phyloP scores from a whole-genome alignment of 2,888 invertebrate genomes.

The Choristoneura rosaceana region DNA sequence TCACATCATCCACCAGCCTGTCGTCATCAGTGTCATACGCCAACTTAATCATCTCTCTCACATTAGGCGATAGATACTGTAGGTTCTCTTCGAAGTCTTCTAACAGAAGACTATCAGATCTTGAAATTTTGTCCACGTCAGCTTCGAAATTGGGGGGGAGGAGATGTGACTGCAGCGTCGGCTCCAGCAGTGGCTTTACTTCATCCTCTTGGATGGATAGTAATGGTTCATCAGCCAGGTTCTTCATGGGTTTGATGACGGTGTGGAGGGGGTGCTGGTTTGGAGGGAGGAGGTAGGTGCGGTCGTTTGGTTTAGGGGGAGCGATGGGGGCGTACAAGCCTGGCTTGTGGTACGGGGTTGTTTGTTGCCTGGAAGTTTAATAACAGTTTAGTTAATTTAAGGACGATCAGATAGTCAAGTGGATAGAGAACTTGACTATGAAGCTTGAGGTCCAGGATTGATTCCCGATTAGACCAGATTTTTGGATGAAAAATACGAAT shows the following conservation, averaged over 20 bases:
- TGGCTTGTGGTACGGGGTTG: slow-evolving; percentile 78
- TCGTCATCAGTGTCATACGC: slow-evolving; percentile 71
- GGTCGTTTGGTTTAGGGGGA: slow-evolving; percentile 73
- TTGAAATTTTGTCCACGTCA: slow-evolving; percentile 60
- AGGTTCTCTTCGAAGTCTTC: slow-evolving; percentile 74
- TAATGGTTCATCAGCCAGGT: slow-evolving; percentile 63
- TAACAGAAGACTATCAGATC: slow-evolving; percentile 63
- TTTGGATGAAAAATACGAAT: too few relatives aligned
- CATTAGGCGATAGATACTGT: slow-evolving; percentile 74
- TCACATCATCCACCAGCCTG: slow-evolving; percentile 66
- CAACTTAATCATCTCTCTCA: slow-evolving; percentile 75
- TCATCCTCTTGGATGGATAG: slow-evolving; percentile 68
- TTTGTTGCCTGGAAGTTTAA: slow-evolving; percentile 63
- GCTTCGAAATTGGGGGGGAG: slow-evolving; percentile 68
- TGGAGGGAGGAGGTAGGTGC: slow-evolving; percentile 70
- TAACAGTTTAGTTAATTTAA: neutral
- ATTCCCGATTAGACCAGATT: too few relatives aligned
- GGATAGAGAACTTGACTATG: too few relatives aligned
- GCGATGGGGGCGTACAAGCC: slow-evolving; percentile 83
- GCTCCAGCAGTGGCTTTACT: slow-evolving; percentile 73
- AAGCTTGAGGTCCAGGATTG: too few relatives aligned
- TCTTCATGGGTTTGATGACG: slow-evolving; percentile 67
- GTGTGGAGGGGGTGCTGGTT: slow-evolving; percentile 70
- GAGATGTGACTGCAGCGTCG: slow-evolving; percentile 61
- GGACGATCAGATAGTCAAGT: too few relatives aligned